Evolutionary conservation across 30 jellyfish, hydroid and myxozoan species (phyloP), one percentile per base, ranked within the genome.

Genomic region (Cassiopea andromeda): DNA sequence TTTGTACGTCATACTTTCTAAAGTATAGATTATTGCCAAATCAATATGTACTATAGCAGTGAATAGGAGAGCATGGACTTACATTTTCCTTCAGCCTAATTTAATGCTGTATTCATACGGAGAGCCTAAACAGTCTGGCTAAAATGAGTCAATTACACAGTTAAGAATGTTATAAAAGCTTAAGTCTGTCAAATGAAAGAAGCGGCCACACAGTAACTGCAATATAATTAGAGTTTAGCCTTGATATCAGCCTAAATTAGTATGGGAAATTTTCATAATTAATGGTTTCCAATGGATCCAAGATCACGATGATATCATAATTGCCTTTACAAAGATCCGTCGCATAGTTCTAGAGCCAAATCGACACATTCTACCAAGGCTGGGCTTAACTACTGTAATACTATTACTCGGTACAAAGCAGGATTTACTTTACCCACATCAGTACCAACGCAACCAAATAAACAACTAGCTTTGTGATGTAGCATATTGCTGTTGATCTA

Each of bases 131-230:
- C 49, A 9, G 49, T 70, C 79, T 18, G 79, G 0, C 79, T 70
- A 8, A 16, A 17, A 19, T 70, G 79, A 70, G 49, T 70, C 79
- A 70, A 70, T 70, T 70, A 70, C 79, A 12, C 0, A 0, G 19
- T 16, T 70, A 16, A 19, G 79, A 70, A 19, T 70, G 49, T 70
- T 70, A 70, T n/a, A 7, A 70, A 18, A 70, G 16, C 45, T 18
- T 70, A 70, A 70, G 79, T 43, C 79, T 27, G 4, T 19, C 79
- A n/a, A 12, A 19, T 70, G 46, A 70, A 70, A 7, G 54, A 16
- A 1, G n/a, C 54, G 79, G 54, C 79, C 79, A 70, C 79, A n/a
- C 79, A 70, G 79, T 18, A 58, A 3, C 27, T 43, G 5, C 49
- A 14, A 18, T 18, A 2, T 15, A 70, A 70, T 19, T 27, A 43